Conservation (phyloP, 2,797 vertebrate species). For the Trachurus trachurus region DNA sequence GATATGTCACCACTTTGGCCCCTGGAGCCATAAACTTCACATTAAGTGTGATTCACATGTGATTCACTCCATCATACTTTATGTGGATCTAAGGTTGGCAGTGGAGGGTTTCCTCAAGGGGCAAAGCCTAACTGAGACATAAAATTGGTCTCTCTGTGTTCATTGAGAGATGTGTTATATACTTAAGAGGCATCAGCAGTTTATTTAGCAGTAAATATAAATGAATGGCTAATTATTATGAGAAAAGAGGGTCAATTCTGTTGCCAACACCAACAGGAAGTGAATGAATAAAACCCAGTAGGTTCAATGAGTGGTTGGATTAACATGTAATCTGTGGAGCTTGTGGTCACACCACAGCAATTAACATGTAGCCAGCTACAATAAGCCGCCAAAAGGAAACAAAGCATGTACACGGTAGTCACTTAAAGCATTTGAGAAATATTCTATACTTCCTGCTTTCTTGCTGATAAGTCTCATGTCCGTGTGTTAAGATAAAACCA, state of each 20-base stretch:
- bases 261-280: background rate
- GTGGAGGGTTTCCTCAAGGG: background rate
- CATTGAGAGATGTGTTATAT: background rate
- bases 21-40: background rate
- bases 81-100: background rate
- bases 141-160: background rate
- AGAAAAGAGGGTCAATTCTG: background rate
- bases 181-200: background rate
- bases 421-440: background rate
- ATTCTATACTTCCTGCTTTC: background rate
- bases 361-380: background rate
- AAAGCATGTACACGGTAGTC: background rate
- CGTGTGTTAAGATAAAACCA: no score
- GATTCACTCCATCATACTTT: background rate
- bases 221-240: background rate
- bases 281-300: no score
- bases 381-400: background rate
- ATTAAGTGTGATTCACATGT: background rate
- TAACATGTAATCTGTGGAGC: background rate
- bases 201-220: conserved; percentile 5
- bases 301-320: no score
- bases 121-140: background rate
- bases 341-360: background rate
- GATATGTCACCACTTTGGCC: background rate
- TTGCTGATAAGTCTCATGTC: no score